phyloP scores from a whole-genome alignment of 2,888 invertebrate genomes.

The Chloroclystis v-ata region DNA sequence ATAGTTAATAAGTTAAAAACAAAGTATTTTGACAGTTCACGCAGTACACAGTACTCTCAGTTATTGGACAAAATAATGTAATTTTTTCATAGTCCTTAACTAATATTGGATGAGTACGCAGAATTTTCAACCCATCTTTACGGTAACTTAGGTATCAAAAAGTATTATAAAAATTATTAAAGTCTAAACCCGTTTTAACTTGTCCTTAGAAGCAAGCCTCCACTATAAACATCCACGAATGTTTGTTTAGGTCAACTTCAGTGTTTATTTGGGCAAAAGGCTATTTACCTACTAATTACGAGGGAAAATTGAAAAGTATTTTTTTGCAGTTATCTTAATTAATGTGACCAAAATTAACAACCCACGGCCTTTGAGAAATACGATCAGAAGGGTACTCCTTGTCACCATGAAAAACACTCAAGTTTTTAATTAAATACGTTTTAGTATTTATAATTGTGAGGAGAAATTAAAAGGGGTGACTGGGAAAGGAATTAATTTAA shows the following conservation, averaged over 20 bases:
- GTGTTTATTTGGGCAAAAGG: slow-evolving; percentile 53
- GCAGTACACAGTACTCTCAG: no score
- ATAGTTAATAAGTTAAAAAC: no score
- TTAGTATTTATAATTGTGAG: slow-evolving; percentile 42
- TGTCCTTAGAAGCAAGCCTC: no score
- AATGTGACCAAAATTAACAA: slow-evolving; percentile 27
- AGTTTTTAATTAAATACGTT: slow-evolving; percentile 45
- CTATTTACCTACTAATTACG: slow-evolving; percentile 8
- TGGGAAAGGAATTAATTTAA: slow-evolving; percentile 31
- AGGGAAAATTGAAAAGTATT: slow-evolving; percentile 15
- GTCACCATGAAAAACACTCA: slow-evolving; percentile 34
- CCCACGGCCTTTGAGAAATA: slow-evolving; percentile 26
- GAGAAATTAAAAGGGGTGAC: slow-evolving; percentile 39
- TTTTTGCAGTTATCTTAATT: slow-evolving; percentile 28
- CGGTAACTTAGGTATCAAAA: no score
- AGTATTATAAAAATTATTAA: no score
- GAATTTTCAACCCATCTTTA: no score
- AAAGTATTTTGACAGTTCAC: no score
- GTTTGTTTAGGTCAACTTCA: slow-evolving; percentile 33
- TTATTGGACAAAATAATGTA: no score
- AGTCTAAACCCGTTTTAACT: no score
- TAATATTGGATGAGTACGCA: no score
- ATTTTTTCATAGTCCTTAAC: no score
- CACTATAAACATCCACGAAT: background rate
- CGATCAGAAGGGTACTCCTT: slow-evolving; percentile 30